Evolutionary conservation across 2,888 invertebrate genomes (phyloP).

Genomic region (Abrostola tripartita): DNA sequence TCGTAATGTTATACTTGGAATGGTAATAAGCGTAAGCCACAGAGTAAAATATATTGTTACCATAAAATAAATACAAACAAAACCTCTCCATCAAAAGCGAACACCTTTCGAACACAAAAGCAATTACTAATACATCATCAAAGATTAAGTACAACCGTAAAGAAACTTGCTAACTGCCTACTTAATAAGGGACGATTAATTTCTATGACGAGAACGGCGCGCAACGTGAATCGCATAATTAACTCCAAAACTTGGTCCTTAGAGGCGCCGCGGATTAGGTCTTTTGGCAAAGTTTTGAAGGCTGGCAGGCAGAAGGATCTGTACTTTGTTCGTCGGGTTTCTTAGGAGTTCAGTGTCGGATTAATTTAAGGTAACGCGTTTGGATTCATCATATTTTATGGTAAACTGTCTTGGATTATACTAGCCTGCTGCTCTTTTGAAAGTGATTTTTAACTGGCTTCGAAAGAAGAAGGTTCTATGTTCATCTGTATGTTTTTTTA

Average conservation of each 20-base stretch:
- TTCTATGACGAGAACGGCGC: slow-evolving; percentile 19
- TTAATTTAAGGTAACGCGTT: neutral
- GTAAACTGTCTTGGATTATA: too few relatives aligned
- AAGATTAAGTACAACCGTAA: slow-evolving; percentile 22
- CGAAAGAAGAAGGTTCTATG: too few relatives aligned
- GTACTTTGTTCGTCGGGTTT: slow-evolving; percentile 2
- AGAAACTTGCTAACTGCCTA: slow-evolving; percentile 34
- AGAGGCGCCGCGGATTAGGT: slow-evolving; percentile 12
- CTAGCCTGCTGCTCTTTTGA: too few relatives aligned
- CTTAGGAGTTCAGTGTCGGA: neutral
- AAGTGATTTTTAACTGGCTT: too few relatives aligned
- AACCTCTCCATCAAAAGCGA: slow-evolving; percentile 2
- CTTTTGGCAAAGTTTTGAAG: neutral
- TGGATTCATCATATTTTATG: neutral
- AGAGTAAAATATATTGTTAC: neutral
- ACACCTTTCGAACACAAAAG: slow-evolving; percentile 20
- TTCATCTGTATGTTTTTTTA: too few relatives aligned
- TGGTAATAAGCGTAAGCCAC: too few relatives aligned
- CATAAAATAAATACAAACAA: neutral
- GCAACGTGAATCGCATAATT: slow-evolving; percentile 32
- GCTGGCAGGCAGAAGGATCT: too few relatives aligned
- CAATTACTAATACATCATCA: slow-evolving; percentile 31
- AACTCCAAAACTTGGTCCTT: slow-evolving; percentile 34
- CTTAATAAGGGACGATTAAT: slow-evolving; percentile 44
- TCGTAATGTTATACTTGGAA: too few relatives aligned